Conservation (phyloP, 2,797 vertebrate genomes). For the Anabas testudineus region DNA sequence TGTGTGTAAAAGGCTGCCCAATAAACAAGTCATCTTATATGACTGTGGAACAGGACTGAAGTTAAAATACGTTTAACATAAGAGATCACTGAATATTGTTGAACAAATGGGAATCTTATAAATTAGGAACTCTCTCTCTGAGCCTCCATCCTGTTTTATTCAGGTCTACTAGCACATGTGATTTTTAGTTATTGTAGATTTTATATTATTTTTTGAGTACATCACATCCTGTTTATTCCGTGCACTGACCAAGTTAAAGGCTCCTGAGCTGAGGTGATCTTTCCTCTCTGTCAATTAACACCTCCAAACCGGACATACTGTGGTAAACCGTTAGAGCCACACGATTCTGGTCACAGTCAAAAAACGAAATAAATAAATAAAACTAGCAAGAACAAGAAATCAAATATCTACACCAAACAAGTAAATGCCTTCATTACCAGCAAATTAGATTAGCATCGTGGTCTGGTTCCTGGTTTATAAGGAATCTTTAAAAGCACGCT, state of each 20-base stretch:
- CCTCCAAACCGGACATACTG: not conserved
- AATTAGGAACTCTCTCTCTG: too few species aligned
- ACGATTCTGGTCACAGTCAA: not conserved
- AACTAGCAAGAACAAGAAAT: too few species aligned
- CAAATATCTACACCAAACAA: not conserved
- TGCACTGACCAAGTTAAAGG: too few species aligned
- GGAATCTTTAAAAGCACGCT: not conserved
- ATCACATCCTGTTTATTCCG: too few species aligned
- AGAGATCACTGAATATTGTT: not conserved
- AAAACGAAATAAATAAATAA: too few species aligned
- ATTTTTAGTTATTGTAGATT: too few species aligned
- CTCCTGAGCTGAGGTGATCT: too few species aligned
- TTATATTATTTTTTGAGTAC: too few species aligned
- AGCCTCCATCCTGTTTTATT: too few species aligned
- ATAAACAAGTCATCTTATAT: conserved; percentile 5
- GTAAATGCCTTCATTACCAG: not conserved
- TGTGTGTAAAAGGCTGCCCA: conserved; percentile 12
- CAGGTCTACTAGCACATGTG: too few species aligned
- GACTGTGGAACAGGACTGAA: conserved; percentile 9
- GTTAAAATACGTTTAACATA: conserved; percentile 2
- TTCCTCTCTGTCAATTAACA: not conserved
- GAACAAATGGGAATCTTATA: not conserved
- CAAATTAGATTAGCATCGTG: too few species aligned
- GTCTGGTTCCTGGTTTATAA: not conserved
- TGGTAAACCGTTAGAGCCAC: too few species aligned